These are phyloP conservation scores for Gallinago undulata DNA, from an alignment of 2,113 vertebrate species.

Conservation along the genomic window DNA sequence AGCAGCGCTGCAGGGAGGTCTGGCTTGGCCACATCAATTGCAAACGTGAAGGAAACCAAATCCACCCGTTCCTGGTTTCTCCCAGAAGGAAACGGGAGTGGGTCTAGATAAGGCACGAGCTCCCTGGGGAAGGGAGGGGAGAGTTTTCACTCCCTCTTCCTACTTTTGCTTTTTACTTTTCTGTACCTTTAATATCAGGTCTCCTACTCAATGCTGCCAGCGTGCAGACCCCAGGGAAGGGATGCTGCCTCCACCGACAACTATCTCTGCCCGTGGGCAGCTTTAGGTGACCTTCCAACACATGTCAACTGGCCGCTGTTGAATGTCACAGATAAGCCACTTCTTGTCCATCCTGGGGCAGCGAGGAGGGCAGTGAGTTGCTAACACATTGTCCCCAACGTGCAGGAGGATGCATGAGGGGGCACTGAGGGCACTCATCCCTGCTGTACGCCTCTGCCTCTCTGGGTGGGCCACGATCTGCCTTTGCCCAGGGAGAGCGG, in stretches of 20 bases:
- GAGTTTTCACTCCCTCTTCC: not conserved
- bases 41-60: not conserved
- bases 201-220: not conserved
- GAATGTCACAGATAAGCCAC: not conserved
- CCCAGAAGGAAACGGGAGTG: conserved; percentile 13
- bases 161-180: not conserved
- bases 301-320: not conserved
- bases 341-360: not conserved
- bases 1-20: not conserved
- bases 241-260: not conserved
- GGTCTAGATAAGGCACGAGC: not conserved
- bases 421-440: not conserved
- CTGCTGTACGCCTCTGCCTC: not conserved
- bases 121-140: not conserved
- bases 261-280: not conserved
- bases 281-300: not conserved
- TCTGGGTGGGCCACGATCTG: not conserved
- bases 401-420: not conserved
- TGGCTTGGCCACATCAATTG: not conserved
- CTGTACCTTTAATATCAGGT: not conserved
- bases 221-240: rapidly evolving
- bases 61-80: not conserved
- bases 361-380: not conserved
- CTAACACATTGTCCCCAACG: not conserved
- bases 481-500: not conserved